A percentile compares a stretch with the other conserved stretches of the same genome.
Conservation (phyloP, 2,888 invertebrate species). For the Trissolcus japonicus region DNA sequence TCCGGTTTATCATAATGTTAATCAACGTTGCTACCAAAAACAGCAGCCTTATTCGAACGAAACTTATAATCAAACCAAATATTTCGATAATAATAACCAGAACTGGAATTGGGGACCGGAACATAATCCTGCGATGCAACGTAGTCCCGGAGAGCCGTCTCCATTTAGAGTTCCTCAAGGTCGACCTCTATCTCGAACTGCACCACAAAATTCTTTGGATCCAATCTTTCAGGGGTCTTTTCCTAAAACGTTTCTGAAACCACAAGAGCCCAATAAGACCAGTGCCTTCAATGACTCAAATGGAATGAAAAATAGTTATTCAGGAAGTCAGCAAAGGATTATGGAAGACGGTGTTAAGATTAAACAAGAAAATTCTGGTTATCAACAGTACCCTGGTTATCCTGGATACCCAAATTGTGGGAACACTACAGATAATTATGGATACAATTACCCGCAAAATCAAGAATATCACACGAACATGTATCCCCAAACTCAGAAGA, state of each 20-base stretch:
- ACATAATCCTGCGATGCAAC: conserved; percentile 40
- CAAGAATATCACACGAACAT: conserved; percentile 79
- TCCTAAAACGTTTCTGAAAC: conserved; percentile 79
- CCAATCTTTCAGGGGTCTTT: conserved; percentile 74
- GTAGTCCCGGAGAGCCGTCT: conserved; percentile 75
- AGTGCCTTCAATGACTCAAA: conserved; percentile 65
- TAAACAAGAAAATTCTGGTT: conserved; percentile 68
- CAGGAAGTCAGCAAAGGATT: conserved; percentile 60
- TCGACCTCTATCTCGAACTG: conserved; percentile 80
- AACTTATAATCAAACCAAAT: conserved; percentile 46
- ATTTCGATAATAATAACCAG: conserved; percentile 45
- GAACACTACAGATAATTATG: conserved; percentile 76
- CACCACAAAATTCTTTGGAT: conserved; percentile 76
- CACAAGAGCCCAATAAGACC: conserved; percentile 80
- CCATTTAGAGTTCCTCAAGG: conserved; percentile 82
- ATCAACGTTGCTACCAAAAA: conserved; percentile 38
- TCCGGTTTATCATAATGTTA: conserved; percentile 24
- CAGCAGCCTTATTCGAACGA: conserved; percentile 29
- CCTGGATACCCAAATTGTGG: conserved; percentile 77
- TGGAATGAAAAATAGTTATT: conserved; percentile 54
- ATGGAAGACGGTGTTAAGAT: conserved; percentile 66
- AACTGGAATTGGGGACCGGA: conserved; percentile 64
- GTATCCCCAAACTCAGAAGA: conserved; percentile 77
- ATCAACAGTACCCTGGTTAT: conserved; percentile 76
- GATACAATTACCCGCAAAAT: conserved; percentile 81